Conservation (phyloP, 2,888 invertebrate genomes). For the Hyppa rectilinea region DNA sequence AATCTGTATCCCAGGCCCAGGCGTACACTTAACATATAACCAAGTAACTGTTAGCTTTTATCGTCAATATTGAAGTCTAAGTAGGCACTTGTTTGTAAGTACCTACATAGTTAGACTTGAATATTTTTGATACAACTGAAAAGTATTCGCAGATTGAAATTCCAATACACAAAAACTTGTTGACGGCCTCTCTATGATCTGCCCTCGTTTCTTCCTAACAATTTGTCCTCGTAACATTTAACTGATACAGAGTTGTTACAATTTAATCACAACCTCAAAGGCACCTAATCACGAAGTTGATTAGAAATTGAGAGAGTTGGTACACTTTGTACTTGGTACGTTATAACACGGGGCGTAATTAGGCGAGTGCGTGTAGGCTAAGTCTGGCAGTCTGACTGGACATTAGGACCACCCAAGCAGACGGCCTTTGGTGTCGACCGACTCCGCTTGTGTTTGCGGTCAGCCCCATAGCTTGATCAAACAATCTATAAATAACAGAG, state of each 20-base stretch:
- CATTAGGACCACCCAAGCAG: slow-evolving; percentile 75
- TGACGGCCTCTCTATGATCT: slow-evolving; percentile 42
- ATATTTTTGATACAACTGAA: slow-evolving; percentile 17
- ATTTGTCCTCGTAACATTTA: slow-evolving; percentile 37
- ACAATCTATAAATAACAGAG: slow-evolving; percentile 53
- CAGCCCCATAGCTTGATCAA: slow-evolving; percentile 53
- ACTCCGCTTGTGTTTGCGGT: slow-evolving; percentile 62
- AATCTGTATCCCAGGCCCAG: slow-evolving; percentile 75
- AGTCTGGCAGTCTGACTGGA: slow-evolving; percentile 58
- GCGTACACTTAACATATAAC: slow-evolving; percentile 55
- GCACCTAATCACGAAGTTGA: slow-evolving; percentile 58
- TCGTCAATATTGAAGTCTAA: slow-evolving; percentile 29
- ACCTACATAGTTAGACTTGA: not conserved
- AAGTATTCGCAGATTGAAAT: slow-evolving; percentile 26
- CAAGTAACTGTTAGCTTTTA: slow-evolving; percentile 46
- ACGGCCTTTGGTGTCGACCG: slow-evolving; percentile 60
- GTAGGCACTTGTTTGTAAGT: not conserved
- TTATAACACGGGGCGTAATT: slow-evolving; percentile 71
- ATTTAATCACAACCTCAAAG: slow-evolving; percentile 48
- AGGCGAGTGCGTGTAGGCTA: slow-evolving; percentile 74
- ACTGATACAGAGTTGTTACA: slow-evolving; percentile 47
- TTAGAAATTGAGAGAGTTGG: slow-evolving; percentile 51
- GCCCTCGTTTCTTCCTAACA: slow-evolving; percentile 43
- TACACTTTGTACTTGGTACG: slow-evolving; percentile 41
- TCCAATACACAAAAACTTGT: slow-evolving; percentile 39